A percentile compares a stretch with the other conserved stretches of the same genome.
Evolutionary conservation across 1,140 invertebrate genomes (phyloP).

Genomic region (Ceratosolen fusciceps): DNA sequence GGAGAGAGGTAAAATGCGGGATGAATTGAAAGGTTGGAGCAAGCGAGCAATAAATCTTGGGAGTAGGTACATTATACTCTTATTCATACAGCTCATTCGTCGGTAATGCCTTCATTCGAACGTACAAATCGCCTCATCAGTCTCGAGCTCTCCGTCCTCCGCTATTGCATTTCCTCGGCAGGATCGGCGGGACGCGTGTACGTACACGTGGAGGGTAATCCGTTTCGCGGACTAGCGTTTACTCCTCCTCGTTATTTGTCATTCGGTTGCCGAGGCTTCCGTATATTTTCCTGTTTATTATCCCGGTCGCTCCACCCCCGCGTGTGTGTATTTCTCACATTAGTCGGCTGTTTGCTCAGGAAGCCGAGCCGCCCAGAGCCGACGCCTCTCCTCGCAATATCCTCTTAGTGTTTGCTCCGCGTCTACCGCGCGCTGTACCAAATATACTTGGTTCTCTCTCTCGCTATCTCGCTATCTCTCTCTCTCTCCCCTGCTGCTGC

Average conservation of each 20-base stretch:
- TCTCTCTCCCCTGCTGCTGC: no score
- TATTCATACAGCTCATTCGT: conserved; percentile 53
- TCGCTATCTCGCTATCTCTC: no score
- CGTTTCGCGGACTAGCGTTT: neutral
- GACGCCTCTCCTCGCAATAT: conserved; percentile 66
- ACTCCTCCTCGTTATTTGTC: conserved; percentile 28
- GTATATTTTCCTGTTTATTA: conserved; percentile 27
- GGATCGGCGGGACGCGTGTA: neutral
- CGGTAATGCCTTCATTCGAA: conserved; percentile 41
- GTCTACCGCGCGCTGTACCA: conserved; percentile 56
- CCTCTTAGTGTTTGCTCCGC: conserved; percentile 61
- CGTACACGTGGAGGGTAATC: neutral
- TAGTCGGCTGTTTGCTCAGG: conserved; percentile 63
- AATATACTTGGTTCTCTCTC: conserved; percentile 43
- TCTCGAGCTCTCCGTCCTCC: neutral
- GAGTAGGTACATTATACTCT: conserved; percentile 5
- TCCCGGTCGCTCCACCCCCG: conserved; percentile 12
- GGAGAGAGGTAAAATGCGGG: no score
- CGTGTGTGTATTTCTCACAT: conserved; percentile 68
- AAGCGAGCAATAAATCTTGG: conserved; percentile 20
- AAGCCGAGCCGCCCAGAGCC: conserved; percentile 52
- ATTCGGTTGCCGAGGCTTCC: conserved; percentile 2
- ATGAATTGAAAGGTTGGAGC: neutral
- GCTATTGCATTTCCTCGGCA: conserved; percentile 43
- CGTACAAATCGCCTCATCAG: conserved; percentile 23